A percentile compares a stretch with the other conserved stretches of the same genome.
Evolutionary conservation across 2,113 vertebrate species (phyloP).

Genomic region (Prolemur simus): DNA sequence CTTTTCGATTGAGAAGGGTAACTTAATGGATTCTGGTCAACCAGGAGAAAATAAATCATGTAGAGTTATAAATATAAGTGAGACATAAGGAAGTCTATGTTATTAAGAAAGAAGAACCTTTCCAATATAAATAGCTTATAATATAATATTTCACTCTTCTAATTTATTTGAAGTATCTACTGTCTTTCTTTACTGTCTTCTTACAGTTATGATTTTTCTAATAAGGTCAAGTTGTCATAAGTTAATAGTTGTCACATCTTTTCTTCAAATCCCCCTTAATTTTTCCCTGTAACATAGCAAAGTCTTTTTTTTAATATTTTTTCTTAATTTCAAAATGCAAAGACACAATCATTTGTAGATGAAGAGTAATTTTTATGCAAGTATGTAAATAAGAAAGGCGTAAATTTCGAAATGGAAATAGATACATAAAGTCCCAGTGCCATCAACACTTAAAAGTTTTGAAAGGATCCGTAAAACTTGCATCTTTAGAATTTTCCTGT

Average conservation of each 20-base stretch:
- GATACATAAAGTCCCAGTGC: background rate
- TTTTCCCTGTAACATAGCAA: background rate
- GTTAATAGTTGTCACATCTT: background rate
- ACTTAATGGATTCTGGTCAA: background rate
- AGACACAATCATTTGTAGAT: background rate
- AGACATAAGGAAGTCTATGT: background rate
- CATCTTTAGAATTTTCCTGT: background rate
- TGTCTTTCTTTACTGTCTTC: background rate
- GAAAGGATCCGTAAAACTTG: background rate
- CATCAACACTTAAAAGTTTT: background rate
- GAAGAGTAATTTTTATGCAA: background rate
- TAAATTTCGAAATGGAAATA: constrained; percentile 22
- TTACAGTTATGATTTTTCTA: background rate
- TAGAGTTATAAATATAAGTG: background rate
- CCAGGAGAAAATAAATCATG: background rate
- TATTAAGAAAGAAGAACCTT: background rate
- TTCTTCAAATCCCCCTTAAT: background rate
- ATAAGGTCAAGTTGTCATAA: background rate
- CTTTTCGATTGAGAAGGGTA: background rate
- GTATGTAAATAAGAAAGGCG: background rate
- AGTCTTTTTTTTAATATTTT: background rate
- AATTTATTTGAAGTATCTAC: background rate
- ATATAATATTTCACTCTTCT: background rate
- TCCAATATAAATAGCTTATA: background rate
- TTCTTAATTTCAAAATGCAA: background rate